Evolutionary conservation across 2,113 vertebrate genomes (phyloP).

Genomic region (Equus przewalskii): DNA sequence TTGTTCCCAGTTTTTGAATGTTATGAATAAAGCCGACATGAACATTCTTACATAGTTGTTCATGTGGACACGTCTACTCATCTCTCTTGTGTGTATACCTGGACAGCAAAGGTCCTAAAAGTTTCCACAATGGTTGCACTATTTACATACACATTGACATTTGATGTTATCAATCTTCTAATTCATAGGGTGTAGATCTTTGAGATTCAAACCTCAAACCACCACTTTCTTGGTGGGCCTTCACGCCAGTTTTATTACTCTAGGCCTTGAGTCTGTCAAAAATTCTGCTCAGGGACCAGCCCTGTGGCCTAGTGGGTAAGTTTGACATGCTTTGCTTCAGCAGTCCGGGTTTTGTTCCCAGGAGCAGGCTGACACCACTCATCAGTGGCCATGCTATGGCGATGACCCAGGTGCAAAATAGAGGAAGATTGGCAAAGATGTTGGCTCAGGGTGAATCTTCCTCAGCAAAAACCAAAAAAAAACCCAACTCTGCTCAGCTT

Average conservation of each 20-base stretch:
- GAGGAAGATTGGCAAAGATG: too few relatives aligned
- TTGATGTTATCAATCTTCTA: not conserved
- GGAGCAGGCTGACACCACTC: too few relatives aligned
- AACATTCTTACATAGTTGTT: not conserved
- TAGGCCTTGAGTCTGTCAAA: not conserved
- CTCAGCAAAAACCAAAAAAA: too few relatives aligned
- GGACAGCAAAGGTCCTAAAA: not conserved
- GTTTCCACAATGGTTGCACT: not conserved
- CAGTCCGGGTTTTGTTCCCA: too few relatives aligned
- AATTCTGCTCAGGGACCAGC: not conserved
- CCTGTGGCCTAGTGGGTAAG: too few relatives aligned
- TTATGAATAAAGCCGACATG: not conserved
- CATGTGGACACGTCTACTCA: not conserved
- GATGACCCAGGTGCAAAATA: too few relatives aligned
- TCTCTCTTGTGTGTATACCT: not conserved
- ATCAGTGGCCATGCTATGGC: too few relatives aligned
- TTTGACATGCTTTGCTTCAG: too few relatives aligned
- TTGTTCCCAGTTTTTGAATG: not conserved
- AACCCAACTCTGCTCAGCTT: not conserved
- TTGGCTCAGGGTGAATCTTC: too few relatives aligned
- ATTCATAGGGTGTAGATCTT: not conserved
- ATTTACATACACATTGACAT: not conserved
- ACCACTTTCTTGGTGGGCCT: not conserved
- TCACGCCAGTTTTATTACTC: not conserved
- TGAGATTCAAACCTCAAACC: not conserved